phyloP scores from a whole-genome alignment of 1,140 invertebrate species.

The Monomorium pharaonis region DNA sequence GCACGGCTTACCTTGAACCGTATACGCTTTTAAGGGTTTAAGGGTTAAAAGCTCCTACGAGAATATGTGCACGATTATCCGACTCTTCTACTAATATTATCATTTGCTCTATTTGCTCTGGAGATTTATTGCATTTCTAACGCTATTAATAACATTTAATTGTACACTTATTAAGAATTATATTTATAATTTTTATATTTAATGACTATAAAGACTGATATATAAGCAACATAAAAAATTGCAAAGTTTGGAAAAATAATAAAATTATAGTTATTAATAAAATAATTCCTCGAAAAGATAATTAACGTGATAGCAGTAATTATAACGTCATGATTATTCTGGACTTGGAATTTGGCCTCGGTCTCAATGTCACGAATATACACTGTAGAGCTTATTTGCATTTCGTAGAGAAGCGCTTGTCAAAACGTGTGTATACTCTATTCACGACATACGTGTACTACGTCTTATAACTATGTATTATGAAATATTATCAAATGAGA shows the following conservation, averaged over 20 bases:
- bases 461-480: not conserved
- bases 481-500: constrained; percentile 13
- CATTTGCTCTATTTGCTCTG: not conserved
- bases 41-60: constrained; percentile 65
- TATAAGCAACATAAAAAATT: not conserved
- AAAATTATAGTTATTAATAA: not conserved
- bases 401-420: constrained; percentile 44
- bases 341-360: not conserved
- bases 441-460: not conserved
- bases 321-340: constrained; percentile 5
- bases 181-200: not conserved
- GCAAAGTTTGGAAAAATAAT: not conserved
- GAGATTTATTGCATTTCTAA: constrained; percentile 1
- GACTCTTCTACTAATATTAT: constrained; percentile 1
- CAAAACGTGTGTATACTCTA: not conserved
- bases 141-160: too few relatives aligned
- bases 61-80: constrained; percentile 6
- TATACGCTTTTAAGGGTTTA: constrained; percentile 66
- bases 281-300: not conserved
- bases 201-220: not conserved
- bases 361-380: not conserved
- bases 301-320: not conserved
- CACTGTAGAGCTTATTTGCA: constrained; percentile 51
- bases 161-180: not conserved
- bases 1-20: constrained; percentile 74